Evolutionary conservation across 53 echinoderm and acorn worm species (phyloP), one percentile per base, ranked within the genome.

Genomic region (Echinometra lucunter): DNA sequence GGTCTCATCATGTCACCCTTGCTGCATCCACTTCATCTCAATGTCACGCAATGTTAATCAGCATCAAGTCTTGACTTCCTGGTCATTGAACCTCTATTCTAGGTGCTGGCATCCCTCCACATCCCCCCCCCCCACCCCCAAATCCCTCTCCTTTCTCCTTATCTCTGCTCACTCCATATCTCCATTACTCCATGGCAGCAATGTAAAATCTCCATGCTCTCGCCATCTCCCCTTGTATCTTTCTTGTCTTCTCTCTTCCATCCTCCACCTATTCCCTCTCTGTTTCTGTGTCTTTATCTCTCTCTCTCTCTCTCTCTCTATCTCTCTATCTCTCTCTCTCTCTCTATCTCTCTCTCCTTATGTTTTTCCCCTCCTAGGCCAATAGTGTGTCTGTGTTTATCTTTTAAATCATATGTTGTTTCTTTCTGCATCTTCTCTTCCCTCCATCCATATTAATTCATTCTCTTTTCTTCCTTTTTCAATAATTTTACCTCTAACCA

Each of bases 11-110:
- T 91, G 67, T 91, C 91, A 89, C 89, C 89, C 89, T 89, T 32
- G 15, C 19, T 78, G 78, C 92, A 80, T 92, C 78, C 40, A 78
- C 57, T 37, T 57, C 53, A 78, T 92, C 92, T 92, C 80, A 57
- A 74, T 92, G 92, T 92, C 92, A 92, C 25, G 78, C 81, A 56
- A 92, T 92, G 92, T 92, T 92, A 92, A 92, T 78, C 78, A 60
- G 92, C 92, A 78, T 92, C 92, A 75, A 70, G 75, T 55, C 92
- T 75, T 55, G 75, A 92, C 85, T 94, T 94, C 63, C 87, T 67
- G 87, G 85, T 94, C 94, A 85, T 94, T 87, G 87, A 94, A 94
- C 88, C 88, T 74, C 58, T 25, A 11, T 91, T 95, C 23, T 58
- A 44, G 87, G 18, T 37, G 32, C 37, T 90, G 21, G 4, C 34